A percentile compares a stretch with the other conserved stretches of the same genome.
phyloP scores from a whole-genome alignment of 1,140 invertebrate genomes.

The Drosophila orosa region DNA sequence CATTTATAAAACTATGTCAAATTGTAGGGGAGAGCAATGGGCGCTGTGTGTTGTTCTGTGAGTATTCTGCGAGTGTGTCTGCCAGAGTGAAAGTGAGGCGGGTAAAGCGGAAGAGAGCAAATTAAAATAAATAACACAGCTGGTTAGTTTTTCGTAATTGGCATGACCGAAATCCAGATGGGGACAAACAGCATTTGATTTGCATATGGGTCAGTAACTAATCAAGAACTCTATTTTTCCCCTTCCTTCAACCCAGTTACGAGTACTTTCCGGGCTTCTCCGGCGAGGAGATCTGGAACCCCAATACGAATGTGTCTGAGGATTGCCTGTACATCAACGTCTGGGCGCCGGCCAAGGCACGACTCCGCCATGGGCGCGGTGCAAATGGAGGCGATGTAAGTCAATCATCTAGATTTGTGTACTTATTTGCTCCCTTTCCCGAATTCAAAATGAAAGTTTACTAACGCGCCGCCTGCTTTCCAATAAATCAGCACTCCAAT shows the following conservation, averaged over 20 bases:
- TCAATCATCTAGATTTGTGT: neutral
- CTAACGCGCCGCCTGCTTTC: neutral
- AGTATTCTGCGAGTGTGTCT: neutral
- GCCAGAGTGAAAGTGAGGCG: conserved; percentile 47
- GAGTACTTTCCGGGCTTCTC: conserved; percentile 95
- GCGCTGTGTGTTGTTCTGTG: neutral
- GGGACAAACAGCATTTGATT: conserved; percentile 47
- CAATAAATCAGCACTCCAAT: conserved; percentile 58
- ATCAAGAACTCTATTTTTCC: conserved; percentile 12
- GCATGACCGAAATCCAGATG: conserved; percentile 55
- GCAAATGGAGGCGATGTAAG: conserved; percentile 81
- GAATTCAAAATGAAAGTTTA: neutral
- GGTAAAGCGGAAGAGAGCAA: conserved; percentile 70
- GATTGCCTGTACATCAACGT: conserved; percentile 97
- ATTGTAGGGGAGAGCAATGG: conserved; percentile 25
- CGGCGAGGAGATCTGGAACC: conserved; percentile 98
- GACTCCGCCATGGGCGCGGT: conserved; percentile 87
- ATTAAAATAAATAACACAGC: conserved; percentile 82
- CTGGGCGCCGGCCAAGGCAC: conserved; percentile 92
- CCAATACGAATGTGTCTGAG: conserved; percentile 95
- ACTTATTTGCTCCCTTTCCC: neutral
- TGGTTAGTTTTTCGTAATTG: conserved; percentile 74
- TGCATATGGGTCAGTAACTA: conserved; percentile 49
- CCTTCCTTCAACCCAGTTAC: conserved; percentile 84
- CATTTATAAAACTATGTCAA: conserved; percentile 76